Evolutionary conservation across 2,888 invertebrate genomes (phyloP).

Genomic region (Laothoe populi): DNA sequence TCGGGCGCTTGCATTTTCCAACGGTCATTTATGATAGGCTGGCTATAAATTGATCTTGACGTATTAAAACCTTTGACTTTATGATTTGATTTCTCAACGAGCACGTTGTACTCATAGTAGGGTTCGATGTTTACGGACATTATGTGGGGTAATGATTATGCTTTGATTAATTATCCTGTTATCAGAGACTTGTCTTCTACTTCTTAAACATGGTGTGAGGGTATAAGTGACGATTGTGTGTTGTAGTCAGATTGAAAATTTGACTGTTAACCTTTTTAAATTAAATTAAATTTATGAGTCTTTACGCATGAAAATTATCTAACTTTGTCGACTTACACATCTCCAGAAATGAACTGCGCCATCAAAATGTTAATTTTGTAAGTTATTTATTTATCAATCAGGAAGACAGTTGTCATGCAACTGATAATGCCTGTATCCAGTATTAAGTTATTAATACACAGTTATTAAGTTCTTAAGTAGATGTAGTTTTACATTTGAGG

Average conservation of each 20-base stretch:
- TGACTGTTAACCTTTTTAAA: too few relatives aligned
- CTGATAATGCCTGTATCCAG: too few relatives aligned
- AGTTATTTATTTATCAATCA: too few relatives aligned
- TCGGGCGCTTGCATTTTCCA: constrained; percentile 25
- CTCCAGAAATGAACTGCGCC: not conserved
- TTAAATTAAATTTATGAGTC: too few relatives aligned
- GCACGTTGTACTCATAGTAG: not conserved
- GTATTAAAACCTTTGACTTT: constrained; percentile 14
- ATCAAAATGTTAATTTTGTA: too few relatives aligned
- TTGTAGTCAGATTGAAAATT: not conserved
- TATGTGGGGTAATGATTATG: constrained; percentile 13
- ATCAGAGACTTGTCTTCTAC: constrained; percentile 9
- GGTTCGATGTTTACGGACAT: not conserved
- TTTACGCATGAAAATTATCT: not conserved
- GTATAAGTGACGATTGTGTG: not conserved
- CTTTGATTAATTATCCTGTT: constrained; percentile 17
- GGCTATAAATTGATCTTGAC: constrained; percentile 17
- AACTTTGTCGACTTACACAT: not conserved
- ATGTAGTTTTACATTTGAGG: too few relatives aligned
- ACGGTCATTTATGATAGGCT: constrained; percentile 24
- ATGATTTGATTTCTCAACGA: not conserved
- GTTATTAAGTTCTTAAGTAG: too few relatives aligned
- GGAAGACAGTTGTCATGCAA: too few relatives aligned
- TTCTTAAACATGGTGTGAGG: constrained; percentile 1
- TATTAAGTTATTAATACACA: too few relatives aligned